Evolutionary conservation across 2,888 invertebrate species (phyloP).

Genomic region (Digitonthophagus gazella): DNA sequence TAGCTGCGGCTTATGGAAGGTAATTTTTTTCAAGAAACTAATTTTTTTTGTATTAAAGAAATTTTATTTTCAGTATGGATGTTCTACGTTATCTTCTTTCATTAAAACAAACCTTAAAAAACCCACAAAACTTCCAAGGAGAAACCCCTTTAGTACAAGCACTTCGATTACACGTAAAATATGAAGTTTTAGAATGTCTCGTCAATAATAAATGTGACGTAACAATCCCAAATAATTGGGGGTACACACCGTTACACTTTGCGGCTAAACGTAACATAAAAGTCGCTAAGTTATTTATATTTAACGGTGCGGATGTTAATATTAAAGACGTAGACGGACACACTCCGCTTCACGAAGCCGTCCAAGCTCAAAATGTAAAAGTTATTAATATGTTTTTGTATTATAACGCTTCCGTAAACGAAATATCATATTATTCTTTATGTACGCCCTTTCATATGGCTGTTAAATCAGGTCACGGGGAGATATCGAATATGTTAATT

Average conservation of each 20-base stretch:
- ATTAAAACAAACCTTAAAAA: neutral
- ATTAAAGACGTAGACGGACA: neutral
- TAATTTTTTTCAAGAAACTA: neutral
- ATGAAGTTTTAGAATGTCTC: neutral
- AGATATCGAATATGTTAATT: neutral
- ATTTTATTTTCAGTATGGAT: neutral
- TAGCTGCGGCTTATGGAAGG: neutral
- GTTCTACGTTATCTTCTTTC: neutral
- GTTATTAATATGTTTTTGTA: constrained; percentile 11
- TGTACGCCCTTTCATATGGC: constrained; percentile 10
- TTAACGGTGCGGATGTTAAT: neutral
- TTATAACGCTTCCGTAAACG: constrained; percentile 16
- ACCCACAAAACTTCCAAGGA: neutral
- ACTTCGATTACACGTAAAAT: neutral
- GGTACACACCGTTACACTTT: neutral
- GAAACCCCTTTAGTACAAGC: neutral
- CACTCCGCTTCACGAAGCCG: neutral
- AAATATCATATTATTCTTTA: neutral
- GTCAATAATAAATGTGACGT: neutral
- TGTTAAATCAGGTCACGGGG: neutral
- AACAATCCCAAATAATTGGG: neutral
- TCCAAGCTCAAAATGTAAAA: neutral
- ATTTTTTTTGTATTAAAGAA: neutral
- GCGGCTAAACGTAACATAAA: neutral
- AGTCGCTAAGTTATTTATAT: neutral